Evolutionary conservation across 2,888 invertebrate species (phyloP), one percentile per base, ranked within the genome.

Genomic region (Automeris io): DNA sequence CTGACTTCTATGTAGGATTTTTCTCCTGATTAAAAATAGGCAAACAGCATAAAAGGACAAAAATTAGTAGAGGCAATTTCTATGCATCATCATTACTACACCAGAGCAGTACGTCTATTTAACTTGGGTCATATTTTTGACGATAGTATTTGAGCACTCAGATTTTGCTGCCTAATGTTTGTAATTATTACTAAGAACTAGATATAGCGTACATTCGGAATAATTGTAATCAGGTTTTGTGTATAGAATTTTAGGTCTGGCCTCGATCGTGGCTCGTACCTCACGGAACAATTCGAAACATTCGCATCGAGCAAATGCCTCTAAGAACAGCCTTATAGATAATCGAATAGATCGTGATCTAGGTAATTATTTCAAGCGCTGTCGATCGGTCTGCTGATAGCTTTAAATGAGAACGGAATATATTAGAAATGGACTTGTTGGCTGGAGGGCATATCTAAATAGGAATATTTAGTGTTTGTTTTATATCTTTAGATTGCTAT

Each of bases 231-330:
- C 16, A 29, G 16, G 29, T 16, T 29, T 8, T 16, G 13, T 13
- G 19, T 18, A 26, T 37, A 38, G 22, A 23, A 22, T 23, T 6
- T 29, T 12, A 24, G 32, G 34, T 19, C 23, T n/a, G 13, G 32
- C 22, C 12, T 9, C 16, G 39, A 42, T 47, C 51, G 51, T 64
- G 60, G 39, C 52, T 40, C 45, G 57, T 49, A 42, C 49, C 60
- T 57, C 59, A 58, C 57, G 59, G 43, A 58, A 57, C 50, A 54
- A 70, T 68, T 57, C 50, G 46, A 55, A 50, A 47, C 45, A 63
- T 65, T 53, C 51, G 13, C n/a, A 16, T 18, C 9, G 9, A 3
- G 31, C 6, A 22, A 31, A 22, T 7, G 26, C 8, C 50, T 43
- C 41, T 37, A 18, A 21, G 12, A 16, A 33, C 24, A 24, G 32